Conservation (phyloP, 1,140 invertebrate species). For the Piezodorus guildinii region DNA sequence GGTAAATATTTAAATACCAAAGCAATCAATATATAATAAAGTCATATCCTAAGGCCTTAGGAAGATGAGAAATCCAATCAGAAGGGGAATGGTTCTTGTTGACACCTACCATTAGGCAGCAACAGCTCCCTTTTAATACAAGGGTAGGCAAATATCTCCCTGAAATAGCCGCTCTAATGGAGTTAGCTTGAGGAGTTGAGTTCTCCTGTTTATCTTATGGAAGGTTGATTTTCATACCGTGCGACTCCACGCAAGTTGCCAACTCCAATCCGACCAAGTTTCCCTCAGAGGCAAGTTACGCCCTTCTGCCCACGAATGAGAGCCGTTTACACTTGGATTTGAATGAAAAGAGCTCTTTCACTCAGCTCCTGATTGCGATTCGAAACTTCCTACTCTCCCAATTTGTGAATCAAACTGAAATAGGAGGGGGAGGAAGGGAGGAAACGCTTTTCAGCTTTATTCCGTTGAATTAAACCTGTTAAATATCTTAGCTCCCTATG, state of each 20-base stretch:
- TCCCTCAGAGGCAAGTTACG: background rate
- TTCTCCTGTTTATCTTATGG: constrained; percentile 13
- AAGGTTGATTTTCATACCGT: constrained; percentile 15
- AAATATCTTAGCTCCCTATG: background rate
- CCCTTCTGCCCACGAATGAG: constrained; percentile 4
- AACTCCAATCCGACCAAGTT: constrained; percentile 14
- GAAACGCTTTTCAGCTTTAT: background rate
- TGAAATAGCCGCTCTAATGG: background rate
- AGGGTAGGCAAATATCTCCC: constrained; percentile 5
- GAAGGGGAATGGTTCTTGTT: background rate
- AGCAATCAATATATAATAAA: too few relatives aligned
- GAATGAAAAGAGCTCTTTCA: constrained; percentile 4
- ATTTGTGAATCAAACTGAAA: constrained; percentile 12
- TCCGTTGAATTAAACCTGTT: constrained; percentile 12
- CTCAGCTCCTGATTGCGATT: constrained; percentile 4
- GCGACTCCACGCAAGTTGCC: background rate
- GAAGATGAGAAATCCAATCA: background rate
- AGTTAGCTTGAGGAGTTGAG: constrained; percentile 8
- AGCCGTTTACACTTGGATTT: constrained; percentile 10
- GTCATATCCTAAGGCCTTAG: too few relatives aligned
- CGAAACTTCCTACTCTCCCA: constrained; percentile 9
- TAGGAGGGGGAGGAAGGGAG: background rate
- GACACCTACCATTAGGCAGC: background rate
- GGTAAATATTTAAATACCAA: too few relatives aligned
- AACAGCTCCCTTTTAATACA: background rate